These are phyloP conservation scores for Syritta pipiens DNA, from an alignment of 2,888 invertebrate species.

Conservation along the genomic window DNA sequence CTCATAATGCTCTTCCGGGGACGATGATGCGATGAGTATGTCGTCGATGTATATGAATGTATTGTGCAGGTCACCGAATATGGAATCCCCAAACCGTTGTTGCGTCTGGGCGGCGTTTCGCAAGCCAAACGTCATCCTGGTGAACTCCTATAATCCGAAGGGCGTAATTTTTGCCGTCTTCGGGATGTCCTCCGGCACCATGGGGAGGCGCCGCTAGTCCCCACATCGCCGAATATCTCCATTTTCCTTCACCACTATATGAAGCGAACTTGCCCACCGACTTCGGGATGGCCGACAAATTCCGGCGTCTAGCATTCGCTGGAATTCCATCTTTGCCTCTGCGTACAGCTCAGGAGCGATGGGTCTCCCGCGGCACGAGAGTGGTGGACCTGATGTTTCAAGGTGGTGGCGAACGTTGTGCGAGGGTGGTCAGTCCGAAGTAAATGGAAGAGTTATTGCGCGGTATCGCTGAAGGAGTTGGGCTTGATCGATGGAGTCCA, in stretches of 20 bases:
- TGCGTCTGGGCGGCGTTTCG: slow-evolving; percentile 74
- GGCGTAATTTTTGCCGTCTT: slow-evolving; percentile 72
- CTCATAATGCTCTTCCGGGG: slow-evolving; percentile 5
- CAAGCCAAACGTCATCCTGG: slow-evolving; percentile 74
- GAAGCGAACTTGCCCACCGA: slow-evolving; percentile 77
- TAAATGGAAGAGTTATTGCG: not conserved
- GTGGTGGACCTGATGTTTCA: slow-evolving; percentile 4
- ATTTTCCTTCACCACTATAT: slow-evolving; percentile 71
- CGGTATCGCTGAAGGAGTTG: not conserved
- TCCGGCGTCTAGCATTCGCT: not conserved
- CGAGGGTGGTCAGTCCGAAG: not conserved
- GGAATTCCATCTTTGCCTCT: not conserved
- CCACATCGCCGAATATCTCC: slow-evolving; percentile 3
- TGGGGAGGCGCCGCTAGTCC: slow-evolving; percentile 28
- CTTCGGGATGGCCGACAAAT: slow-evolving; percentile 78
- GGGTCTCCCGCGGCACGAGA: slow-evolving; percentile 9
- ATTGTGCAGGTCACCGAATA: too few relatives aligned
- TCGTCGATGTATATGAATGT: slow-evolving; percentile 58
- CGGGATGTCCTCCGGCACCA: slow-evolving; percentile 22
- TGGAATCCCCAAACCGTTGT: too few relatives aligned
- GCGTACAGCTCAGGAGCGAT: slow-evolving; percentile 4
- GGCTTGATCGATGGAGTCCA: not conserved
- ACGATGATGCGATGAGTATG: slow-evolving; percentile 22
- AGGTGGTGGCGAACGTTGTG: slow-evolving; percentile 1
- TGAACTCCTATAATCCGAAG: slow-evolving; percentile 74